Percentiles rank a stretch among this genome's conserved stretches.
Evolutionary conservation across 2,888 invertebrate genomes (phyloP).

Genomic region (Lacanobia oleracea): DNA sequence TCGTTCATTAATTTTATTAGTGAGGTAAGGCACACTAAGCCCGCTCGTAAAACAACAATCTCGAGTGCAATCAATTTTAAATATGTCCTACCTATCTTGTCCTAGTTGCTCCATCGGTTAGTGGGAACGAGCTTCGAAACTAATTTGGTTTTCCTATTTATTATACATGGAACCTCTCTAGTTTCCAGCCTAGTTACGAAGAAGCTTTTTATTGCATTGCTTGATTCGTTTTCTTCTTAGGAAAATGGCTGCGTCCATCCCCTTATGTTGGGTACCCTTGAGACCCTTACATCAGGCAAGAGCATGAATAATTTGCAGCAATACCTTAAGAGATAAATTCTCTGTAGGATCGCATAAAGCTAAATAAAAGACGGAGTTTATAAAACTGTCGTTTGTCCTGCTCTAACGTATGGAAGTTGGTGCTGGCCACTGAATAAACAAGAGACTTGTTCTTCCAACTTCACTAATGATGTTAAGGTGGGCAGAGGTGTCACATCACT

Average conservation of each 20-base stretch:
- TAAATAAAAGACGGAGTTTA: constrained; percentile 31
- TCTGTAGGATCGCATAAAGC: constrained; percentile 20
- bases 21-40: constrained; percentile 52
- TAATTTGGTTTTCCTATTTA: constrained; percentile 38
- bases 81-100: constrained; percentile 41
- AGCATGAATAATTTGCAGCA: constrained; percentile 50
- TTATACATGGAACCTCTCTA: constrained; percentile 9
- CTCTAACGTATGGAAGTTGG: constrained; percentile 40
- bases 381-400: constrained; percentile 32
- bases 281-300: constrained; percentile 16
- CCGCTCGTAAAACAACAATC: constrained; percentile 58
- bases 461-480: constrained; percentile 53
- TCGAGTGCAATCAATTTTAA: constrained; percentile 57
- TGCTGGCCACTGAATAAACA: constrained; percentile 47
- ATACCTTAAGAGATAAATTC: constrained; percentile 29
- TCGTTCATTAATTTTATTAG: constrained; percentile 65
- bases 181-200: constrained; percentile 20
- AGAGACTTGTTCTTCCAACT: constrained; percentile 38
- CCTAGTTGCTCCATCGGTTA: constrained; percentile 29
- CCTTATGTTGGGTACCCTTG: constrained; percentile 5
- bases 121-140: constrained; percentile 24
- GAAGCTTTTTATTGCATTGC: constrained; percentile 16
- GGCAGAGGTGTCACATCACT: constrained; percentile 45
- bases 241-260: neutral
- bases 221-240: constrained; percentile 4